A percentile compares a stretch with the other conserved stretches of the same genome.
phyloP scores from a whole-genome alignment of 2,113 vertebrate genomes.

The Pipa parva region DNA sequence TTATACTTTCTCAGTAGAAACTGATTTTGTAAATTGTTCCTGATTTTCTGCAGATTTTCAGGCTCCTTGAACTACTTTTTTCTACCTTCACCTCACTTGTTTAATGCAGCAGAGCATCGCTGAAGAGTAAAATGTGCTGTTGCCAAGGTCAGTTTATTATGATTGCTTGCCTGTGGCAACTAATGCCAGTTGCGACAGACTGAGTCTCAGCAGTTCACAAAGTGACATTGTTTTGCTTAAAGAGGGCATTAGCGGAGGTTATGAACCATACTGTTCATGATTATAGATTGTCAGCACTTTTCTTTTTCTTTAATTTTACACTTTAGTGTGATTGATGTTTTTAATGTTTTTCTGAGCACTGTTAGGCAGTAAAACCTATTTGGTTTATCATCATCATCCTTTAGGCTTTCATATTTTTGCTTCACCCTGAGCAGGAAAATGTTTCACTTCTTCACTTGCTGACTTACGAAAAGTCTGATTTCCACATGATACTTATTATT shows the following conservation, averaged over 20 bases:
- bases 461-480: too few species aligned
- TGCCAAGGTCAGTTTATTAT: conserved; percentile 68
- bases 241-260: conserved; percentile 56
- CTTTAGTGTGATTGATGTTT: background rate
- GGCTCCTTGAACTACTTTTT: conserved; percentile 18
- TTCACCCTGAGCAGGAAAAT: too few species aligned
- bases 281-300: conserved; percentile 46
- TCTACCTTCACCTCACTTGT: conserved; percentile 46
- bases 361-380: background rate
- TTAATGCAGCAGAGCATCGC: conserved; percentile 52
- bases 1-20: too few species aligned
- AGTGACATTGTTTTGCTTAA: conserved; percentile 57
- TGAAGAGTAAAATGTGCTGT: conserved; percentile 63
- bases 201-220: conserved; percentile 61
- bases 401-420: too few species aligned
- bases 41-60: background rate
- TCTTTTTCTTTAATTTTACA: background rate
- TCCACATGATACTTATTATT: too few species aligned
- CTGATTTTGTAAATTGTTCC: too few species aligned
- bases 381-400: background rate
- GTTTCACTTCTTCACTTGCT: background rate
- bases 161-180: conserved; percentile 59
- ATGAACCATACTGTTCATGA: conserved; percentile 39
- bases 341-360: background rate
- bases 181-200: conserved; percentile 65